Percentiles rank a stretch among this genome's conserved stretches.
Conservation (phyloP, 2,113 vertebrate genomes). For the Poicephalus meyeri region DNA sequence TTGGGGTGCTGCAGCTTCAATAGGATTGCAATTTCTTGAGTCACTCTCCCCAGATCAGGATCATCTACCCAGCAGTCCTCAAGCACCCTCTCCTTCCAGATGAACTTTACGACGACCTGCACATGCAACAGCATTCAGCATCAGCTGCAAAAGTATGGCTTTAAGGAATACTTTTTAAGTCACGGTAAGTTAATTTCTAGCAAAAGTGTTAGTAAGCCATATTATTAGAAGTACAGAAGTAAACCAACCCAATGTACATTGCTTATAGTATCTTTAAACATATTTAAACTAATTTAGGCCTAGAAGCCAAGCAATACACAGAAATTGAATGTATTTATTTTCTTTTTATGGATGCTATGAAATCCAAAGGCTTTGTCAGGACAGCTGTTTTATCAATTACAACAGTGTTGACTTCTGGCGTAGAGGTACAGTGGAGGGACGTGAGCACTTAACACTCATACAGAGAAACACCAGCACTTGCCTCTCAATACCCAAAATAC, state of each 20-base stretch:
- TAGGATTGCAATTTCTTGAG: slow-evolving; percentile 90
- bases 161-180: neutral
- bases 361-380: neutral
- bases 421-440: neutral
- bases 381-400: neutral
- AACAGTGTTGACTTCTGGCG: neutral
- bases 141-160: neutral
- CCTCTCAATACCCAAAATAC: neutral
- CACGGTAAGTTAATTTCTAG: neutral
- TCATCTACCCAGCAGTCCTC: slow-evolving; percentile 92
- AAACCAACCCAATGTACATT: neutral
- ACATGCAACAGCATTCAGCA: neutral
- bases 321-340: neutral
- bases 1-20: slow-evolving; percentile 84
- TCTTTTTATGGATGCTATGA: neutral
- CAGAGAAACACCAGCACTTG: neutral
- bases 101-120: slow-evolving; percentile 93
- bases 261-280: neutral
- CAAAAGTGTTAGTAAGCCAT: neutral
- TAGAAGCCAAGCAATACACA: neutral
- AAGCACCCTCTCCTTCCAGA: slow-evolving; percentile 87
- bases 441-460: neutral
- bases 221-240: neutral
- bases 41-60: slow-evolving; percentile 84
- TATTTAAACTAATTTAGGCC: neutral